A percentile compares a stretch with the other conserved stretches of the same genome.
Conservation (phyloP, 2,888 invertebrate species). For the Tetranychus piercei region DNA sequence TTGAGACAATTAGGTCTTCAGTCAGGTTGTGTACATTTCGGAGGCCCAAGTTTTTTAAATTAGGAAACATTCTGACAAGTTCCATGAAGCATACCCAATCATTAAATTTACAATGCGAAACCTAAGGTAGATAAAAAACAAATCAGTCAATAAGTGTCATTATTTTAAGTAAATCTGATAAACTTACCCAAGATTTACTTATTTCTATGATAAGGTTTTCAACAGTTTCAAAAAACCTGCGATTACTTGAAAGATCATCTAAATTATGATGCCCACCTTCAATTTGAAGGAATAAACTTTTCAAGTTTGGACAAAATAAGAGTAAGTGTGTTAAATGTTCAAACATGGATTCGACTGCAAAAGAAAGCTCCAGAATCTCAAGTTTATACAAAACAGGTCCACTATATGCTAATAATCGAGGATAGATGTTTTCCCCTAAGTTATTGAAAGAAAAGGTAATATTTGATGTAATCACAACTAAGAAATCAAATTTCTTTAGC, state of each 20-base stretch:
- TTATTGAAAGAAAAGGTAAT: no score
- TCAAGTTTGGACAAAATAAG: not conserved
- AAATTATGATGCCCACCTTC: not conserved
- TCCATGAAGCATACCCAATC: not conserved
- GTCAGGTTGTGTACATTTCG: not conserved
- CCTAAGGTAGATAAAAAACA: not conserved
- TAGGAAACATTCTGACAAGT: not conserved
- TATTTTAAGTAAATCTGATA: not conserved
- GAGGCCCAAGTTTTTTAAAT: not conserved
- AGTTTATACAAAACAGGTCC: not conserved
- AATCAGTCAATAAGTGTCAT: not conserved
- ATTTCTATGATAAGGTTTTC: not conserved
- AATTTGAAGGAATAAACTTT: not conserved
- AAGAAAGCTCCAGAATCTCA: not conserved
- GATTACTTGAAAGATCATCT: not conserved
- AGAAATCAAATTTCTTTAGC: not conserved
- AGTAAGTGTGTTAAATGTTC: not conserved
- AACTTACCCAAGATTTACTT: not conserved
- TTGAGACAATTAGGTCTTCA: not conserved
- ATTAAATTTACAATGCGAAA: not conserved
- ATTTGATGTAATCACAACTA: no score
- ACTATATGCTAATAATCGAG: not conserved
- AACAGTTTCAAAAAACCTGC: not conserved
- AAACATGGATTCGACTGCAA: not conserved
- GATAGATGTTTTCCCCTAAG: not conserved